Conservation (phyloP, 2,113 vertebrate species). For the Amphilophus citrinellus region DNA sequence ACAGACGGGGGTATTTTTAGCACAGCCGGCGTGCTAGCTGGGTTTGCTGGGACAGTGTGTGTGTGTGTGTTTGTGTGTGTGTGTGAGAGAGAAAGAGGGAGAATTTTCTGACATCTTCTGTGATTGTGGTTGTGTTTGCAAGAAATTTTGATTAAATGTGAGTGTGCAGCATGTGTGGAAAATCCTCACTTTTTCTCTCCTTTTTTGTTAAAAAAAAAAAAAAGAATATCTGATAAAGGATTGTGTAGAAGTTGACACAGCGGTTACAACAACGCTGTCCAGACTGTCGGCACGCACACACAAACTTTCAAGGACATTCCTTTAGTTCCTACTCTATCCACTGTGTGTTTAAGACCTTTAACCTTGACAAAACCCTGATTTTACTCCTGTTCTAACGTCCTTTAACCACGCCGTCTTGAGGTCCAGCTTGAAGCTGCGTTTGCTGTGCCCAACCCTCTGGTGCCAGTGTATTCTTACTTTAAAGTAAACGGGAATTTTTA, state of each 20-base stretch:
- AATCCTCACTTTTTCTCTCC: slow-evolving; percentile 67
- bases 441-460: neutral
- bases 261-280: neutral
- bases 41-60: slow-evolving; percentile 79
- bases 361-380: neutral
- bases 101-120: slow-evolving; percentile 48
- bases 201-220: slow-evolving; percentile 85
- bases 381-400: neutral
- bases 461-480: neutral
- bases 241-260: slow-evolving; percentile 74
- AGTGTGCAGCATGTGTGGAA: slow-evolving; percentile 61
- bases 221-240: slow-evolving; percentile 83
- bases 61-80: slow-evolving; percentile 14
- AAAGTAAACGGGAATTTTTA: neutral
- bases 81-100: slow-evolving; percentile 22
- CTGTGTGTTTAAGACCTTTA: neutral
- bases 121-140: slow-evolving; percentile 35
- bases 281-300: slow-evolving; percentile 16
- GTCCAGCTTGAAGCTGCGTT: neutral
- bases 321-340: neutral
- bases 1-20: slow-evolving; percentile 96
- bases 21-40: slow-evolving; percentile 63
- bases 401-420: neutral
- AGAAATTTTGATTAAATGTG: neutral
- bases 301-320: neutral